Conservation (phyloP, 2,888 invertebrate genomes). For the Salpingus planirostris region DNA sequence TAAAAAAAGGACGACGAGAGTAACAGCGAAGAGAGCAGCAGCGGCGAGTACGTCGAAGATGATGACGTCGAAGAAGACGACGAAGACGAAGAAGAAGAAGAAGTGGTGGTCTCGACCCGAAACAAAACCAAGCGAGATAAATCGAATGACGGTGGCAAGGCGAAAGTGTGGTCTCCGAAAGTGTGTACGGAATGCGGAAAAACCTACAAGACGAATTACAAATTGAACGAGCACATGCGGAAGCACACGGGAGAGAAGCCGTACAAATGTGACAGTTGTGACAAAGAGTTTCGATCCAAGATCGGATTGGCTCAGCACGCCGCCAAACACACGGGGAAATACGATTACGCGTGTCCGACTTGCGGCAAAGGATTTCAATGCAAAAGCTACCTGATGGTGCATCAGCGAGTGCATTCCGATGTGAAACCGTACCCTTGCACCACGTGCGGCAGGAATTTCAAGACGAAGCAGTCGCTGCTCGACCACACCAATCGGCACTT, state of each 20-base stretch:
- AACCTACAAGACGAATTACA: conserved; percentile 51
- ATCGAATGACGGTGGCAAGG: neutral
- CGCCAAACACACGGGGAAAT: conserved; percentile 52
- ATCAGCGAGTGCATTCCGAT: conserved; percentile 52
- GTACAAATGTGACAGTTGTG: conserved; percentile 48
- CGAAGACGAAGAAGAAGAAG: conserved; percentile 7
- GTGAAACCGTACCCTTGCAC: conserved; percentile 50
- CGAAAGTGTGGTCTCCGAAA: conserved; percentile 41
- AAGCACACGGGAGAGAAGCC: conserved; percentile 54
- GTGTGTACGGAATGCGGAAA: conserved; percentile 50
- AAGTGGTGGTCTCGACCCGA: no score
- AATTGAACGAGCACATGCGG: conserved; percentile 50
- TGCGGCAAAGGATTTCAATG: conserved; percentile 55
- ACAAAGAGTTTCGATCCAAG: conserved; percentile 52
- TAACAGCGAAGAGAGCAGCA: conserved; percentile 9
- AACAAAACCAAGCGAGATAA: conserved; percentile 3
- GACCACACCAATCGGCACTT: conserved; percentile 53
- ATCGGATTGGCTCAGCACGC: conserved; percentile 52
- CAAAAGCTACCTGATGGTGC: conserved; percentile 51
- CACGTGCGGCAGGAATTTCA: conserved; percentile 50
- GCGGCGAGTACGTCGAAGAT: conserved; percentile 7
- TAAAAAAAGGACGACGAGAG: conserved; percentile 5
- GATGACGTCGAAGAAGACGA: no score
- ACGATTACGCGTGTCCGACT: conserved; percentile 48
- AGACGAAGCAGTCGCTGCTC: conserved; percentile 50